Percentiles rank a stretch among this genome's conserved stretches.
These are phyloP conservation scores for Eumerus sabulonum DNA, from an alignment of 2,888 invertebrate genomes.

Conservation along the genomic window DNA sequence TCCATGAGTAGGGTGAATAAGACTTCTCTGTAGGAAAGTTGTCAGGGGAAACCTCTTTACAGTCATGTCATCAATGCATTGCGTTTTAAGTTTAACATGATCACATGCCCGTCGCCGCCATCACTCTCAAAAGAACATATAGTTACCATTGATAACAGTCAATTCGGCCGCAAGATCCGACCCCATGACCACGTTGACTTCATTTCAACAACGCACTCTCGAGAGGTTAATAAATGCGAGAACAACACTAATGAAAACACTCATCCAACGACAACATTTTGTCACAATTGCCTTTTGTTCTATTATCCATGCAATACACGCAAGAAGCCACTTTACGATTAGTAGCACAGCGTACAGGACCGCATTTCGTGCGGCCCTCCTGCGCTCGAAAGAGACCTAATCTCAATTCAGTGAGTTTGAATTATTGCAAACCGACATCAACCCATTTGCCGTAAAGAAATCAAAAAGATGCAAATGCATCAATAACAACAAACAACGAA, in stretches of 20 bases:
- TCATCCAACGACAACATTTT: slow-evolving; percentile 60
- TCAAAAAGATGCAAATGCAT: slow-evolving; percentile 40
- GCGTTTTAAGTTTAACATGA: too few relatives aligned
- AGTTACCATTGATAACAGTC: too few relatives aligned
- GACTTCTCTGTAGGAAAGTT: too few relatives aligned
- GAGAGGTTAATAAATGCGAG: neutral
- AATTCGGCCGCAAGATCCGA: too few relatives aligned
- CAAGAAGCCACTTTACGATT: slow-evolving; percentile 31
- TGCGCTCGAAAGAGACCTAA: slow-evolving; percentile 9
- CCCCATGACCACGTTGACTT: too few relatives aligned
- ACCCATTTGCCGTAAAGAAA: slow-evolving; percentile 32
- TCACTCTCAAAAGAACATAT: too few relatives aligned
- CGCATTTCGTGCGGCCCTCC: slow-evolving; percentile 34
- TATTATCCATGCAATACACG: slow-evolving; percentile 48
- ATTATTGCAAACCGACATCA: slow-evolving; percentile 62
- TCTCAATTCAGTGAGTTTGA: slow-evolving; percentile 44
- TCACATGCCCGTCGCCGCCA: too few relatives aligned
- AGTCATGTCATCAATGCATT: too few relatives aligned
- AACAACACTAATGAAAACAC: slow-evolving; percentile 43
- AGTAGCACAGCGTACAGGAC: slow-evolving; percentile 29
- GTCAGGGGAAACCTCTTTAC: too few relatives aligned
- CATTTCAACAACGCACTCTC: too few relatives aligned
- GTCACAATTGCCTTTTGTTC: slow-evolving; percentile 61
- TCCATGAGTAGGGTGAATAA: too few relatives aligned
- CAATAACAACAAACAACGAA: slow-evolving; percentile 22